Percentiles rank a stretch among this genome's conserved stretches.
Conservation (phyloP, 2,113 vertebrate species). For the Malurus melanocephalus region DNA sequence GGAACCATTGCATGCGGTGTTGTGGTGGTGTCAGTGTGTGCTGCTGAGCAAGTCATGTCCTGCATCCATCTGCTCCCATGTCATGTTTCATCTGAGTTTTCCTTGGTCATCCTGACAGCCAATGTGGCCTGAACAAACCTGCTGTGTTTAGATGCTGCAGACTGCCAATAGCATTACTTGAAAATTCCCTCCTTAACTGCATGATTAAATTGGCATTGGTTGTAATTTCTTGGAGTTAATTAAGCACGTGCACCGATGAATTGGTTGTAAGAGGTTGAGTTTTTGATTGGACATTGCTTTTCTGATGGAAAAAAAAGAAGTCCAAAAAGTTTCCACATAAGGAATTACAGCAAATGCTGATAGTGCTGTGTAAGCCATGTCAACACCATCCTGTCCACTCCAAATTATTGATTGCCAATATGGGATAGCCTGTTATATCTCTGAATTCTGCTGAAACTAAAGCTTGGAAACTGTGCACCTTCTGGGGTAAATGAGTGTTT, state of each 20-base stretch:
- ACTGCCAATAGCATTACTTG: neutral
- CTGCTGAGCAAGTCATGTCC: slow-evolving; percentile 22
- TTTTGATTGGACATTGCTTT: slow-evolving; percentile 8
- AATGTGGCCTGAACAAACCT: neutral
- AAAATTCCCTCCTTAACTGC: slow-evolving; percentile 16
- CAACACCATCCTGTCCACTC: neutral
- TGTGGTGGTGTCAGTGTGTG: neutral
- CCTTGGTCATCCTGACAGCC: neutral
- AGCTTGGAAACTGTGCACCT: slow-evolving; percentile 54
- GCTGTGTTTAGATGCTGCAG: neutral
- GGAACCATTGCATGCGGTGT: slow-evolving; percentile 28
- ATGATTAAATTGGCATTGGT: slow-evolving; percentile 55
- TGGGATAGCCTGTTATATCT: slow-evolving; percentile 26
- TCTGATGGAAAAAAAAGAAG: neutral
- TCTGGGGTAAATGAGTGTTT: slow-evolving; percentile 55
- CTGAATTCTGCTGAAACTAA: slow-evolving; percentile 21
- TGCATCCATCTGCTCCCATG: slow-evolving; percentile 40
- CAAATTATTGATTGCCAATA: neutral
- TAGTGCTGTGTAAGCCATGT: neutral
- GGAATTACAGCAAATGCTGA: slow-evolving; percentile 50
- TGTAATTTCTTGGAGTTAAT: slow-evolving; percentile 43
- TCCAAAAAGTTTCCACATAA: neutral
- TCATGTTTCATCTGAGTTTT: neutral
- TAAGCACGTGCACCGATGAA: slow-evolving; percentile 16
- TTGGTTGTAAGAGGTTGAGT: neutral